Evolutionary conservation across 2,113 vertebrate genomes (phyloP).

Genomic region (Rostratula benghalensis): DNA sequence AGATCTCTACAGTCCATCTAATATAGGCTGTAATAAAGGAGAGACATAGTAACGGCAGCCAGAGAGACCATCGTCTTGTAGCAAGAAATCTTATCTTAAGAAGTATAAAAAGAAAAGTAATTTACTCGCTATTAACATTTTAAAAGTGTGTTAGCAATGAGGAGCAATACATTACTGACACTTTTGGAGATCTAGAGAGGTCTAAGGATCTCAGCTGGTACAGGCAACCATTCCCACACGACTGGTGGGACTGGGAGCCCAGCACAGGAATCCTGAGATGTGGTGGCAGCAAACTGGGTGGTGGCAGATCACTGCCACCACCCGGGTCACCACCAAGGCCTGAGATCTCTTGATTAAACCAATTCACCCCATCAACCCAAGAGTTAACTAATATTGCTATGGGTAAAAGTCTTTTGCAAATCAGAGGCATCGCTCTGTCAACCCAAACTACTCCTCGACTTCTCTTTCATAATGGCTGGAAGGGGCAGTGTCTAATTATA

Average conservation of each 20-base stretch:
- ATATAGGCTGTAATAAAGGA: conserved; percentile 53
- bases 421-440: not conserved
- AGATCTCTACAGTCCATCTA: conserved; percentile 67
- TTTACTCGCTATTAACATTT: conserved; percentile 65
- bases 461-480: not conserved
- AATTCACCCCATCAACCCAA: fast-evolving
- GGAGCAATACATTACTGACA: not conserved
- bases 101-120: conserved; percentile 63
- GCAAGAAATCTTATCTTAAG: conserved; percentile 61
- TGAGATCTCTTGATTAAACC: not conserved
- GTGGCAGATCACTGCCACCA: not conserved
- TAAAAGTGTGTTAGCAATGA: not conserved
- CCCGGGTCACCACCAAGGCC: not conserved
- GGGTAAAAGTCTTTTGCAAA: not conserved
- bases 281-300: fast-evolving
- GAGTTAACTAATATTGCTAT: not conserved
- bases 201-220: fast-evolving
- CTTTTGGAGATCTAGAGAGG: not conserved
- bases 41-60: not conserved
- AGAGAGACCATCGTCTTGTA: not conserved
- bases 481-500: not conserved
- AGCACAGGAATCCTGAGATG: not conserved
- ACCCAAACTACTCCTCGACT: not conserved
- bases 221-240: fast-evolving
- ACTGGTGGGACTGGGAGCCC: not conserved